phyloP scores from a whole-genome alignment of 2,113 vertebrate species.

The Craseonycteris thonglongyai region DNA sequence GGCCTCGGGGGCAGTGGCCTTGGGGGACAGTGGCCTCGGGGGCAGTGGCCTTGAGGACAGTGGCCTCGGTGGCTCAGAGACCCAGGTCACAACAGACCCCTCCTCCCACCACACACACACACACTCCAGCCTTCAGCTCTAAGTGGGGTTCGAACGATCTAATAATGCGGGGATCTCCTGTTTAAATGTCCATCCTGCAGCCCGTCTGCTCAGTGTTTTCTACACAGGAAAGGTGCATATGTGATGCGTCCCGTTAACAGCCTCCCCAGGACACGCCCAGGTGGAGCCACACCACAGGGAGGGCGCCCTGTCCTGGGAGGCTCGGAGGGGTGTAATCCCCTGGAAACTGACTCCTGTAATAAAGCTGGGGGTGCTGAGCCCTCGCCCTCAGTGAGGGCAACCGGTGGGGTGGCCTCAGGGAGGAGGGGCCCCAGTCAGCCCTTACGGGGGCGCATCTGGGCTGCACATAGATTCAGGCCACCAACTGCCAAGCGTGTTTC shows the following conservation, averaged over 20 bases:
- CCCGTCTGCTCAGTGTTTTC: neutral
- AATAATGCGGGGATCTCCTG: neutral
- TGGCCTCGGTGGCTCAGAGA: too few relatives aligned
- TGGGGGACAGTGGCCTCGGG: too few relatives aligned
- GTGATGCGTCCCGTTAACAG: accelerated
- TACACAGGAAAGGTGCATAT: accelerated
- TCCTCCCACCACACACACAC: too few relatives aligned
- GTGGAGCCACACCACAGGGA: neutral
- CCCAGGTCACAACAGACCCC: too few relatives aligned
- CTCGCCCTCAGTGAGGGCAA: neutral
- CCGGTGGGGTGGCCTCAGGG: neutral
- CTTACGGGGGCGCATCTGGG: accelerated
- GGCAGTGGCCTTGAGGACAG: too few relatives aligned
- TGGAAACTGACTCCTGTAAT: neutral
- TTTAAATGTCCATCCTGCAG: accelerated
- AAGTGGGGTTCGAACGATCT: accelerated
- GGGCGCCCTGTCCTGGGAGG: too few relatives aligned
- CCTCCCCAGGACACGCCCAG: neutral
- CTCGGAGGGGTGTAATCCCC: neutral
- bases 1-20: too few relatives aligned
- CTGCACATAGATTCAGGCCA: neutral
- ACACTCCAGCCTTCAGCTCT: too few relatives aligned
- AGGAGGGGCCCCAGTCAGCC: neutral
- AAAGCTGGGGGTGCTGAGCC: accelerated
- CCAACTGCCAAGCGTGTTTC: neutral